These are phyloP conservation scores for Adelges cooleyi DNA, from an alignment of 1,140 invertebrate species.

Conservation along the genomic window DNA sequence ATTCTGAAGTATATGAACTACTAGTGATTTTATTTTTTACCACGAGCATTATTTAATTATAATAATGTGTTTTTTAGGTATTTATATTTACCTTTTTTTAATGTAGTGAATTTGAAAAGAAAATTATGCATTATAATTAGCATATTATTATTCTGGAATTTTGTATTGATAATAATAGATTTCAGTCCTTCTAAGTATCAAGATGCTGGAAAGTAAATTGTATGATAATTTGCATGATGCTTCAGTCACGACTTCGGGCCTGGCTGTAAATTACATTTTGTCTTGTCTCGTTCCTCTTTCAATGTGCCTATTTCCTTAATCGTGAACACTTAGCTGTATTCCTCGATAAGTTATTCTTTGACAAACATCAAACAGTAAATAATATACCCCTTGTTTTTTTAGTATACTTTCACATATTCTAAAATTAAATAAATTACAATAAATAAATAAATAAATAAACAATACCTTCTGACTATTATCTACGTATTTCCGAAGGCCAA, in stretches of 20 bases:
- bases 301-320: neutral
- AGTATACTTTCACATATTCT: slow-evolving; percentile 15
- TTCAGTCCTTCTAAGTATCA: slow-evolving; percentile 11
- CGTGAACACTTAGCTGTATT: neutral
- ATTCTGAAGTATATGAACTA: slow-evolving; percentile 10
- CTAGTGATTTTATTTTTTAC: slow-evolving; percentile 15
- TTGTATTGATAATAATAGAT: neutral
- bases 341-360: neutral
- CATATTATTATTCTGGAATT: slow-evolving; percentile 15
- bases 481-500: slow-evolving; percentile 21
- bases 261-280: slow-evolving; percentile 12
- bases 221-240: slow-evolving; percentile 27
- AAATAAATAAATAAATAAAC: too few species aligned
- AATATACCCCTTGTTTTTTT: neutral
- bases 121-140: slow-evolving; percentile 10
- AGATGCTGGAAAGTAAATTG: slow-evolving; percentile 10
- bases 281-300: slow-evolving; percentile 15
- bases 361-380: slow-evolving; percentile 4
- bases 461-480: slow-evolving; percentile 16
- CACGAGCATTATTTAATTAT: slow-evolving; percentile 20
- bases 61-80: slow-evolving; percentile 22
- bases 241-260: slow-evolving; percentile 22
- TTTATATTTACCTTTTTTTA: slow-evolving; percentile 16
- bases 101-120: slow-evolving; percentile 15
- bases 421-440: too few species aligned